Evolutionary conservation across 1,140 invertebrate species (phyloP), one percentile per base, ranked within the genome.

Genomic region (Conus betulinus): DNA sequence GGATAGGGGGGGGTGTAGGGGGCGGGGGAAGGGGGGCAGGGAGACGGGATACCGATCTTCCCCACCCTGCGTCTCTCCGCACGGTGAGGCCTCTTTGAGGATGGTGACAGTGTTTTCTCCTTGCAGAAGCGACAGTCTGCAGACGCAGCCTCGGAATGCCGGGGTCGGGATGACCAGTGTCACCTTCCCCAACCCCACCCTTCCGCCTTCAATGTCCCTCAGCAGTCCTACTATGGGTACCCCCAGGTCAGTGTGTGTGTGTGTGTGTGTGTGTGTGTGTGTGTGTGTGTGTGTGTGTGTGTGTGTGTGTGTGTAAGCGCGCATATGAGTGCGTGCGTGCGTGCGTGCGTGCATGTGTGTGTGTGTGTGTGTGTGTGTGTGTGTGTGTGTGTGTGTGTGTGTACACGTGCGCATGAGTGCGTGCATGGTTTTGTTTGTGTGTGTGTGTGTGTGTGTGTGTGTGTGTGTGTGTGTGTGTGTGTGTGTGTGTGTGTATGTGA

Each of bases 131-230:
- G 91, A 91, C 74, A 91, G 89, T 78, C 86, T 93, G 76, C 83
- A 90, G 67, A 85, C 88, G 15, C 88, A 92, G 55, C 92, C 93
- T 5, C 85, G 91, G 23, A 85, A 90, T 20, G 93, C 93, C 25
- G 93, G 93, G 5, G 90, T 94, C 13, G 91, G 81, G 17, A 92
- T 93, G 89, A 91, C 88, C 15, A 93, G 90, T 84, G 91, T 93
- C 15, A 91, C 90, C 6, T 94, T 93, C 79, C 93, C 93, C 20
- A 91, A 89, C 51, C 93, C 60, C 93, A 91, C 63, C 91, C 91
- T 3, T 90, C 92, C 25, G 89, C 90, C 13, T 94, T 94, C 71
- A 90, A 81, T n/a, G 90, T 92, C 4, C 88, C 91, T 27, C 81
- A 88, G 2, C 89, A 90, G 27, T 91, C 89, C 11, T 90, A 85